Evolutionary conservation across 2,113 vertebrate species (phyloP).

Genomic region (Girardinichthys multiradiatus): DNA sequence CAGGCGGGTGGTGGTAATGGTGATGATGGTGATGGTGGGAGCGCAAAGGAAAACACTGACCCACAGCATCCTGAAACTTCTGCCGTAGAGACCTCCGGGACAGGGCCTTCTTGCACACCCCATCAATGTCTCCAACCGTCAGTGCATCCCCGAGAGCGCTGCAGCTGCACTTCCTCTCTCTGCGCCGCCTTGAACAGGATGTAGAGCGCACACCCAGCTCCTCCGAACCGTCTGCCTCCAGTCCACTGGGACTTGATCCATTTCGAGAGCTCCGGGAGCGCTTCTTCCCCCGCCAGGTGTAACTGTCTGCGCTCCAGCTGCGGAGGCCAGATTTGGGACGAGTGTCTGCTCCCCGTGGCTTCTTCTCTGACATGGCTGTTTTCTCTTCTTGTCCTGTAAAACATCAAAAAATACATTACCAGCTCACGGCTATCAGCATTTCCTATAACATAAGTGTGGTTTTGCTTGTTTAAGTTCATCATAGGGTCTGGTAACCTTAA

Average conservation of each 20-base stretch:
- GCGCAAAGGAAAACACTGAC: conserved; percentile 93
- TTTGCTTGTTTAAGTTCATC: no score
- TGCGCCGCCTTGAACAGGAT: conserved; percentile 78
- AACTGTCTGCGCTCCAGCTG: conserved; percentile 94
- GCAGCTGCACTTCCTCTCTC: conserved; percentile 91
- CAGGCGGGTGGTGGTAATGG: conserved; percentile 79
- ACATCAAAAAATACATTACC: conserved; percentile 12
- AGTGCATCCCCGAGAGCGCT: conserved; percentile 73
- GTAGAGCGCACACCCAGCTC: conserved; percentile 73
- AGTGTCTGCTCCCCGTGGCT: conserved; percentile 81
- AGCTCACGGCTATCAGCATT: neutral
- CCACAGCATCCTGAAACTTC: conserved; percentile 95
- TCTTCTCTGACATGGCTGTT: conserved; percentile 81
- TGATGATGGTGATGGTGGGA: conserved; percentile 84
- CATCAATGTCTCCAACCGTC: conserved; percentile 80
- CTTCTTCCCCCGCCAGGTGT: conserved; percentile 92
- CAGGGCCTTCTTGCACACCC: conserved; percentile 84
- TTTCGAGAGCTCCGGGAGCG: conserved; percentile 85
- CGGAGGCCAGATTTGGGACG: conserved; percentile 88
- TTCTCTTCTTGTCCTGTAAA: conserved; percentile 36
- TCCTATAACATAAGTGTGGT: neutral
- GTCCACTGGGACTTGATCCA: conserved; percentile 62
- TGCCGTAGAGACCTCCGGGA: conserved; percentile 90
- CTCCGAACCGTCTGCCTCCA: conserved; percentile 73
- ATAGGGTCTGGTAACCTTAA: no score